Base-by-base conservation (phyloP, 2,888 invertebrate species). In the Taenaris catops region DNA sequence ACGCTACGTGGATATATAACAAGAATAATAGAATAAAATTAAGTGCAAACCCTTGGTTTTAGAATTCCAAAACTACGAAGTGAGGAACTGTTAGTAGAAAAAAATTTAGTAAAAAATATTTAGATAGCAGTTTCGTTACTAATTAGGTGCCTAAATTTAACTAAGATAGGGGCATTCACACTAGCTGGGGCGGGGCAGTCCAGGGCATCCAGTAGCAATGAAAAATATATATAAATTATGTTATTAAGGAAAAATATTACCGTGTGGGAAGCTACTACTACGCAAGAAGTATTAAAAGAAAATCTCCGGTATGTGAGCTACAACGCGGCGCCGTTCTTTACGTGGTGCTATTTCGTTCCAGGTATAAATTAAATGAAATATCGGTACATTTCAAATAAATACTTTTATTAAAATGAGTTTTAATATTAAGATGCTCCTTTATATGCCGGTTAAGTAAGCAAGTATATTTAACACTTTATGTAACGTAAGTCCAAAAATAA, bases 241-340 rank as follows among this genome's bases (percentile, higher is more conserved):
- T 56, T 51, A 58, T 58, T 59, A 52, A 49, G 51, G 14, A 56
- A 52, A 37, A 65, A 67, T 62, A 17, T 7, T 65, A 70, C 64
- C 71, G 80, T 76, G 83, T 73, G 52, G 60, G 57, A 69, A 74
- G 56, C 76, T 79, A 78, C 70, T 48, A 57, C 84, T 80, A 81
- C 73, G 65, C 55, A 51, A 58, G 51, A 52, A 44, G 17, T 19
- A 5, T 23, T 10, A 49, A 51, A 58, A 61, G 57, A 51, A 1
- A 17, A 19, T 55, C 63, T 81, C 84, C 84, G 74, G 84, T 86
- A 86, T 86, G 86, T 86, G 86, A 86, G 86, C 86, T 71, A 71
- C 61, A 55, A 49, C 70, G 69, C 70, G 68, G 44, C 16, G 17
- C 9, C 10, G 16, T 16, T 12, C 8, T 14, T 10, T 38, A 41